These are phyloP conservation scores for Caenorhabditis sinica DNA, from an alignment of 2,888 invertebrate species.

Conservation along the genomic window DNA sequence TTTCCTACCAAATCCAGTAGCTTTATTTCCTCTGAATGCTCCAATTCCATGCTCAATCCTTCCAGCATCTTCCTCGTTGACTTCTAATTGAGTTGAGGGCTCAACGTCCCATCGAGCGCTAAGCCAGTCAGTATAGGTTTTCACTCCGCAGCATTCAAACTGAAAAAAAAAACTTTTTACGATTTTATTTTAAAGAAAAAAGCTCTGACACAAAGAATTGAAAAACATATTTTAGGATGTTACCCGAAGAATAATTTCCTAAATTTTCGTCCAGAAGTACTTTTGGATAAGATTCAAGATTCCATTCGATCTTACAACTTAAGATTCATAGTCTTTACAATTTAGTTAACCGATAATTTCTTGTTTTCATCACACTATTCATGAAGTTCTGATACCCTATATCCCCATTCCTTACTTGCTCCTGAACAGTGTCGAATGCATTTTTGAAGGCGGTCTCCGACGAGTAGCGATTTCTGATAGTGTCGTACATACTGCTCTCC, in stretches of 20 bases:
- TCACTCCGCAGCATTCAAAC: slow-evolving; percentile 90
- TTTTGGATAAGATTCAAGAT: no score
- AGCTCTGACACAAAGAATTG: no score
- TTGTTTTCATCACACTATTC: background rate
- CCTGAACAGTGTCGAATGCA: slow-evolving; percentile 88
- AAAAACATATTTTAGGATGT: no score
- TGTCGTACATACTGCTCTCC: slow-evolving; percentile 87
- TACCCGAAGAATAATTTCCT: no score
- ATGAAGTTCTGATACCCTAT: no score
- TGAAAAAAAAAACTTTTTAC: slow-evolving; percentile 83
- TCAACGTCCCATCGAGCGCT: slow-evolving; percentile 75
- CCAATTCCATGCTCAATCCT: slow-evolving; percentile 80
- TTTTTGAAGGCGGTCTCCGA: slow-evolving; percentile 85
- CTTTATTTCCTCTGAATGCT: slow-evolving; percentile 71
- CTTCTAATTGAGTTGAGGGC: slow-evolving; percentile 30
- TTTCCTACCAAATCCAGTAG: slow-evolving; percentile 69
- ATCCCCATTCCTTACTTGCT: slow-evolving; percentile 83
- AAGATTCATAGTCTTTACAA: no score
- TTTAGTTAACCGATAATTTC: no score
- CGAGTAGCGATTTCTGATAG: slow-evolving; percentile 88
- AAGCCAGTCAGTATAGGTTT: slow-evolving; percentile 88
- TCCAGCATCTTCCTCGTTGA: slow-evolving; percentile 45
- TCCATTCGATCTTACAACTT: no score
- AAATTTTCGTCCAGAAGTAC: no score
- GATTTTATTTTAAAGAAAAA: no score